Base-by-base conservation (phyloP, 2,797 vertebrate species). In the Limnodromus scolopaceus region DNA sequence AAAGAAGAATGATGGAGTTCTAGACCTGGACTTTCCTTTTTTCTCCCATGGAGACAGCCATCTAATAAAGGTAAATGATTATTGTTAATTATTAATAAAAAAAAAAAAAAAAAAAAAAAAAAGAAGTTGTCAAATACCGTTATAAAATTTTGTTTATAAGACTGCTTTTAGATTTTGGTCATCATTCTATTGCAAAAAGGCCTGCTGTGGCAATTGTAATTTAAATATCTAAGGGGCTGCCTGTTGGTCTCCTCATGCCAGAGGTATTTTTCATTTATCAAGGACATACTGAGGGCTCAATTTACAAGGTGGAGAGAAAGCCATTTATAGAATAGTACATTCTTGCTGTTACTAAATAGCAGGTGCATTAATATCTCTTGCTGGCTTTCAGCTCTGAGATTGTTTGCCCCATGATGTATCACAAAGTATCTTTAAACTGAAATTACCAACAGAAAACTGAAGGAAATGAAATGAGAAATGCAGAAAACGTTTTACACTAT, bases 1-100 rank as follows among this genome's bases (percentile, higher is more conserved):
- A 98, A 98, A 98, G 91, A 96, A 89, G 89, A 97, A 93, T 94
- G 88, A 95, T 64, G 25, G 69, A 81, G 24, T 46, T 89, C 55
- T 78, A 75, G 68, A 84, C 46, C 54, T 64, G 77, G 63, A 69
- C 46, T 77, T 94, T 77, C 16, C 5, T 71, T 79, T 75, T 88
- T 63, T 34, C 32, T 46, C 53, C 71, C 27, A 45, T 11, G 30
- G 83, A 87, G 43, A 14, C 32, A 92, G 57, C 14, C 19, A 20
- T 92, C 64, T 83, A 93, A 76, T 49, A 92, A 92, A 91, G 58
- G 85, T 64, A 95, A 97, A 93, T 76, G 5, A 72, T 77, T 89
- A 38, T 78, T 46, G 36, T 63, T 72, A 91, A 75, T 60, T 74
- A 41, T 49, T 74, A 30, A 70, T 76, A 70, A 41, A 51, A 20